Evolutionary conservation across 2,888 invertebrate species (phyloP), one percentile per base, ranked within the genome.

Genomic region (Lycophotia porphyrea): DNA sequence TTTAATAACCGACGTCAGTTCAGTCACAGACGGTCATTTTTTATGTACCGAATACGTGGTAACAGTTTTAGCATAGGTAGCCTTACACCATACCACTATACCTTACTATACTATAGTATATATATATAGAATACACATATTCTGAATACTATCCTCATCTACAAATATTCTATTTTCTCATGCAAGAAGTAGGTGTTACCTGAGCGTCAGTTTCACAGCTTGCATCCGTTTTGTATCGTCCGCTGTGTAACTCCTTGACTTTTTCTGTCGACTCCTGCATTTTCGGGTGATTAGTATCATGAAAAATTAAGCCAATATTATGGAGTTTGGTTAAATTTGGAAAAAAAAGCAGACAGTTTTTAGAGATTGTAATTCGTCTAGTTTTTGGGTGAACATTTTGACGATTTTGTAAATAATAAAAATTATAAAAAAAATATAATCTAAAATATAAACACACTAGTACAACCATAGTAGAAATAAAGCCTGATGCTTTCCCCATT

Each of bases 221-320:
- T 39, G 86, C 79, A 73, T 94, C 94, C 21, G 91, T 21, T 89
- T 83, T 68, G 89, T 87, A 74, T 36, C 91, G 88, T 15, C 89
- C 90, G 49, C 84, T 89, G 76, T 84, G 90, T 18, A 87, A 49
- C 71, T 94, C 93, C 87, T 92, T 94, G 65, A 80, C 73, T 87
- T 91, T 93, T 71, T 95, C 95, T 11, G 87, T 76, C 0, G 85
- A 80, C n/a, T 95, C 94, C 95, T 95, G 87, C 55, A 65, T 78
- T 60, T 74, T 72, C 63, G 34, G 24, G 24, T 44, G 58, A 63
- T 71, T n/a, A 71, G 55, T 66, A 47, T 18, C 39, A 73, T 81
- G 69, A 27, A 34, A 73, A 60, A 9, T 47, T 39, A 44, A 63
- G 58, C 74, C 73, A 79, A 84, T 81, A 18, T 27, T 44, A 42